Conservation (phyloP, 2,888 invertebrate genomes). For the Bruchidius siliquastri region DNA sequence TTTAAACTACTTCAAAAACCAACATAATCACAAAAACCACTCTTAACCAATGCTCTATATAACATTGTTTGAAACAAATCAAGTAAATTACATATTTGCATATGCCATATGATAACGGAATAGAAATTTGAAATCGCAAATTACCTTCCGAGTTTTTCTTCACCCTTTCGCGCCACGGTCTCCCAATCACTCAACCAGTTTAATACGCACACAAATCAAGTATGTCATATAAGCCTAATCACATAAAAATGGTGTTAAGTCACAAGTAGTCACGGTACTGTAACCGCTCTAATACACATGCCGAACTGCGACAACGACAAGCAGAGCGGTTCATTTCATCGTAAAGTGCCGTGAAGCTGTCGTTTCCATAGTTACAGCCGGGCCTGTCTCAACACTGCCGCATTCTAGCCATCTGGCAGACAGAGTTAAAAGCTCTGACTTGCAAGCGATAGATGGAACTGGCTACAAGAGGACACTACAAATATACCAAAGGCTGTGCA, state of each 20-base stretch:
- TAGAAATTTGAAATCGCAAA: background rate
- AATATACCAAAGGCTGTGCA: no score
- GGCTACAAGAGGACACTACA: background rate
- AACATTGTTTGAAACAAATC: background rate
- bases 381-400: slow-evolving; percentile 19
- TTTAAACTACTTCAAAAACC: no score
- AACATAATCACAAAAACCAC: background rate
- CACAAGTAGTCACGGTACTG: background rate
- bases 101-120: background rate
- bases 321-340: slow-evolving; percentile 50
- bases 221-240: background rate
- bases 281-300: background rate
- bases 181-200: background rate
- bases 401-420: slow-evolving; percentile 23
- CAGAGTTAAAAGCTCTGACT: background rate
- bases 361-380: slow-evolving; percentile 36
- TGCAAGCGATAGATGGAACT: background rate
- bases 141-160: background rate
- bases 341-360: slow-evolving; percentile 29
- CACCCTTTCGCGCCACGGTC: background rate
- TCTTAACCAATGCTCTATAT: background rate
- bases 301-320: slow-evolving; percentile 19
- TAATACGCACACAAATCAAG: background rate
- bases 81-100: background rate
- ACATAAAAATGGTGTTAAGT: background rate